A percentile compares a stretch with the other conserved stretches of the same genome.
Conservation (phyloP, 64 coral and sea anemone genomes). For the Anthopleura sola region DNA sequence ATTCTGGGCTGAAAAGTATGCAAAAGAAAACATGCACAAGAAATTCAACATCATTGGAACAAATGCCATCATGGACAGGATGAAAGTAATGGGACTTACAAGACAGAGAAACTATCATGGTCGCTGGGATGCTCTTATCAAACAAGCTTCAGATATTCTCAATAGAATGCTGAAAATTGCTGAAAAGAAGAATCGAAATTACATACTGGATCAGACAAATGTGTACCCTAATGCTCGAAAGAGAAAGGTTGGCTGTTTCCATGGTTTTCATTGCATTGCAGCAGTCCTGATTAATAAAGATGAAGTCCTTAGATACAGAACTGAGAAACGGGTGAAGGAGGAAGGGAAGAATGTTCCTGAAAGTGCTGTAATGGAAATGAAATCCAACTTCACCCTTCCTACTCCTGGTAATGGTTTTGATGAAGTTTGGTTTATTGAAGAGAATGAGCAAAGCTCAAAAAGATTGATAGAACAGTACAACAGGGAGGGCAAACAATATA, state of each 20-base stretch:
- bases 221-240: constrained; percentile 79
- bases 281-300: constrained; percentile 69
- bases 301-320: constrained; percentile 67
- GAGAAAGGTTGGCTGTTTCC: constrained; percentile 84
- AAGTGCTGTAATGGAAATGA: constrained; percentile 91
- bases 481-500: constrained; percentile 65
- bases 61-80: constrained; percentile 83
- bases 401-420: constrained; percentile 81
- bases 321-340: constrained; percentile 46
- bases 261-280: constrained; percentile 64
- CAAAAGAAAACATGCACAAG: constrained; percentile 66
- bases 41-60: constrained; percentile 81
- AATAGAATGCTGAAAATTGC: constrained; percentile 83
- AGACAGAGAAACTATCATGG: constrained; percentile 85
- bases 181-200: constrained; percentile 65
- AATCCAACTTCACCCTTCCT: constrained; percentile 85
- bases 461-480: constrained; percentile 73
- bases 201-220: constrained; percentile 92
- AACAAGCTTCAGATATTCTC: constrained; percentile 77
- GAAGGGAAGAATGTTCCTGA: constrained; percentile 87
- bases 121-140: constrained; percentile 93
- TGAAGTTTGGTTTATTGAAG: constrained; percentile 94
- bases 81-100: constrained; percentile 87
- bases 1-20: constrained; percentile 70
- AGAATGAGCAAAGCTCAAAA: constrained; percentile 41